These are phyloP conservation scores for Neosilurus mollespiculum DNA, from an alignment of 2,797 vertebrate species.

Conservation along the genomic window DNA sequence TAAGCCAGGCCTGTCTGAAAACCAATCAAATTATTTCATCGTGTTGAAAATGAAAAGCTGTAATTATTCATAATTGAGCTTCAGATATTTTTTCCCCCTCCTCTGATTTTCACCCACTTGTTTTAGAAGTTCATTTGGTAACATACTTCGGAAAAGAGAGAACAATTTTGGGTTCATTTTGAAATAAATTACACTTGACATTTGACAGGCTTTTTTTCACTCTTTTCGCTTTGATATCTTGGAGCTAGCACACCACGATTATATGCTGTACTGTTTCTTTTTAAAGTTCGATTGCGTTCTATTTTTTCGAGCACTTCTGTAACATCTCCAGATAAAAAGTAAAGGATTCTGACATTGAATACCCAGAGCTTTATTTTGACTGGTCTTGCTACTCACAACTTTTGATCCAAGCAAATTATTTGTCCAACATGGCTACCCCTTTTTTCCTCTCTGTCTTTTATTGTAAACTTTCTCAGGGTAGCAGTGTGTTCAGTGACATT, in stretches of 20 bases:
- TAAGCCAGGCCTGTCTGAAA: conserved; percentile 95
- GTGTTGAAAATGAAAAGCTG: conserved; percentile 97
- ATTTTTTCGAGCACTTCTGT: conserved; percentile 33
- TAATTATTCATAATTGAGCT: conserved; percentile 99
- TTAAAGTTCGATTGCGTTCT: conserved; percentile 58
- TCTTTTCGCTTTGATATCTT: conserved; percentile 73
- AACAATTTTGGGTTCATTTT: conserved; percentile 91
- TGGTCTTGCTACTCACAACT: conserved; percentile 35
- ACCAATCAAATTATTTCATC: conserved; percentile 99
- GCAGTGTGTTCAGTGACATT: background rate
- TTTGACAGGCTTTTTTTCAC: conserved; percentile 69
- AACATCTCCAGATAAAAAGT: conserved; percentile 45
- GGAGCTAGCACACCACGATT: conserved; percentile 63
- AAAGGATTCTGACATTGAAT: conserved; percentile 32
- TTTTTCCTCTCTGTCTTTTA: background rate
- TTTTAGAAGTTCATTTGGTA: conserved; percentile 81
- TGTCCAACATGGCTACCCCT: background rate
- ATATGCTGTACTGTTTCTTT: conserved; percentile 64
- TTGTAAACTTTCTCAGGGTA: conserved; percentile 24
- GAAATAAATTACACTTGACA: conserved; percentile 82
- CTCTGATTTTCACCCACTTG: conserved; percentile 67
- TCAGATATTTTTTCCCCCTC: conserved; percentile 79
- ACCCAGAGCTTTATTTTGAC: conserved; percentile 37
- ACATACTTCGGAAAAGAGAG: conserved; percentile 79
- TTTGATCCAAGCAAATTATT: conserved; percentile 28